Base-by-base conservation (phyloP, 2,888 invertebrate genomes). In the Xanthorhoe designata region DNA sequence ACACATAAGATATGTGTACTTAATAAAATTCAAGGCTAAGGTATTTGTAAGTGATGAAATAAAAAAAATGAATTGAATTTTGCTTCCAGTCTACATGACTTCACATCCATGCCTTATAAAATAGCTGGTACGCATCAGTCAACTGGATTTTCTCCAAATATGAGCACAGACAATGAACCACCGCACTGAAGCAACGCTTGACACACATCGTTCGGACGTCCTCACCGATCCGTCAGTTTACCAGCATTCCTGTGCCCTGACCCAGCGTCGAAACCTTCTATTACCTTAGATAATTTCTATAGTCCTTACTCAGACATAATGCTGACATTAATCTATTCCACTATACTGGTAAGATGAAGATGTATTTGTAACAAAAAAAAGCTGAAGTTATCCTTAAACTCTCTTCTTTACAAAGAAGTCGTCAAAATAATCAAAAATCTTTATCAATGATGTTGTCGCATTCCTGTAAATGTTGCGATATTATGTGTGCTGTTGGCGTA, bases 231-330 rank as follows among this genome's bases (percentile, higher is more conserved):
- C 88, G 89, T 91, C 91, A 91, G 88, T 90, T 89, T 88, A 83
- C 75, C 85, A 68, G 79, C 90, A 91, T 91, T 91, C 92, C 83
- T 87, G 90, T 86, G 82, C 84, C 81, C 78, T 91, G 91, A 91
- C 90, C 91, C 81, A 75, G 79, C 70, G 64, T 56, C 58, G 61
- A 65, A 64, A 64, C 57, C 38, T 42, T 2, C 35, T 13, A 42
- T 42, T 42, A 42, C 13, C 38, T 13, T 10, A 42, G 38, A 42
- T 9, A 42, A 42, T 42, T 42, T 42, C 38, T 13, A 42, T 42
- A 13, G 38, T 3, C 38, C 4, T 24, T 3, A 24, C 24, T 24
- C 4, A 24, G 24, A 42, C 24, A 24, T 13, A 13, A 13, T 13
- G 13, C 10, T 10, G 13, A 42, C 38, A 13, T 3, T 5, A 42